A percentile compares a stretch with the other conserved stretches of the same genome.
phyloP scores from a whole-genome alignment of 1,140 invertebrate species.

The Ips nitidus region DNA sequence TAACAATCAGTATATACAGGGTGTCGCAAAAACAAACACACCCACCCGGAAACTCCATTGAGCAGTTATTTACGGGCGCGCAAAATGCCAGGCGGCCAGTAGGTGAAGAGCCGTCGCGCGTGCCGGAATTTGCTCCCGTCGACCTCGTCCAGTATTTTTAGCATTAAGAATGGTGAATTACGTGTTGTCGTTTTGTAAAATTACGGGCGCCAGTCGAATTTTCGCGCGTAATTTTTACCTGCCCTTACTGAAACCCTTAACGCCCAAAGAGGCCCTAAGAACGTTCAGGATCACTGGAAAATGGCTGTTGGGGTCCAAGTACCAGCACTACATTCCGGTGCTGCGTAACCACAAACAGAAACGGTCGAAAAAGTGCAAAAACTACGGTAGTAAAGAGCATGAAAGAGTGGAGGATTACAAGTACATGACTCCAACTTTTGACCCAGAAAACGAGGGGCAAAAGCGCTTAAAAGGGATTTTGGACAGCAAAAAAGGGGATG shows the following conservation, averaged over 20 bases:
- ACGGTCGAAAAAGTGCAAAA: constrained; percentile 64
- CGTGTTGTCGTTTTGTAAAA: constrained; percentile 73
- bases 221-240: constrained; percentile 83
- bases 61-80: too few species aligned
- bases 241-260: constrained; percentile 77
- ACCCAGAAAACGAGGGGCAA: constrained; percentile 65
- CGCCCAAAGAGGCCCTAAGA: constrained; percentile 75
- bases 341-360: constrained; percentile 63
- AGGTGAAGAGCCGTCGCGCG: constrained; percentile 1
- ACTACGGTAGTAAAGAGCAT: constrained; percentile 66
- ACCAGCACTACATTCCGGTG: constrained; percentile 79
- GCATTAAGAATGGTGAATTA: constrained; percentile 48
- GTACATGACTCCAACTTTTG: constrained; percentile 72
- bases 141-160: too few species aligned
- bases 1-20: too few species aligned
- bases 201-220: constrained; percentile 76
- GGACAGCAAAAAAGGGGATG: constrained; percentile 60
- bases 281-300: constrained; percentile 81
- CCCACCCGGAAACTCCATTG: too few species aligned
- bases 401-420: constrained; percentile 68
- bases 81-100: not conserved
- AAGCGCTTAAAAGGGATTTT: constrained; percentile 63
- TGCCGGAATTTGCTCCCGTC: too few species aligned
- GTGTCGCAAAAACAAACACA: too few species aligned
- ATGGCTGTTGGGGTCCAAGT: constrained; percentile 57